Evolutionary conservation across 2,113 vertebrate species (phyloP).

Genomic region (Brachirus orientalis): DNA sequence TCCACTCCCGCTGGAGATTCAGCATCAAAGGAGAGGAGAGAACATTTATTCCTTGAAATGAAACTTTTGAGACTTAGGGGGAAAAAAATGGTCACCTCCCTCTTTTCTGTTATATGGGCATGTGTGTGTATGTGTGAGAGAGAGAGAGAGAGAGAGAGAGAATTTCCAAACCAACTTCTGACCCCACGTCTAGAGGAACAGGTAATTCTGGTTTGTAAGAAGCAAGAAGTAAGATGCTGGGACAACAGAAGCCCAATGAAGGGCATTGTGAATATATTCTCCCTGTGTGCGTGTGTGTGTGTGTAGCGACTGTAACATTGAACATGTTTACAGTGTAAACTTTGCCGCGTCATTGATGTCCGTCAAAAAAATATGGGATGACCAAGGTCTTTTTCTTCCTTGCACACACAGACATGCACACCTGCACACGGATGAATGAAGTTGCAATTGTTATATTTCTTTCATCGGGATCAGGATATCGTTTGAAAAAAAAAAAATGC

Average conservation of each 20-base stretch:
- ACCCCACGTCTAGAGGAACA: conserved; percentile 52
- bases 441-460: neutral
- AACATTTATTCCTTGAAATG: too few species aligned
- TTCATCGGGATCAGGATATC: too few species aligned
- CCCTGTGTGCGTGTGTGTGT: conserved; percentile 17
- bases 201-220: conserved; percentile 69
- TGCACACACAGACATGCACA: too few species aligned
- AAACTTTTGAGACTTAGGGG: neutral
- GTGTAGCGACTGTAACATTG: conserved; percentile 9
- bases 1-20: conserved; percentile 40
- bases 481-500: too few species aligned
- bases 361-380: conserved; percentile 34
- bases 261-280: conserved; percentile 29
- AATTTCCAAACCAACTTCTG: conserved; percentile 23
- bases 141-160: too few species aligned
- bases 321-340: conserved; percentile 69
- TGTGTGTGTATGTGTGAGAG: conserved; percentile 12
- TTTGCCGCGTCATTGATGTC: conserved; percentile 39
- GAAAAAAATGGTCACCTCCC: neutral
- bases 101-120: neutral
- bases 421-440: conserved; percentile 2
- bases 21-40: conserved; percentile 49
- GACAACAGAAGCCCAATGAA: conserved; percentile 57
- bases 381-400: too few species aligned
- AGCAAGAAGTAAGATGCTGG: conserved; percentile 43